These are phyloP conservation scores for Microcebus murinus DNA, from an alignment of 2,113 vertebrate species.

Conservation along the genomic window DNA sequence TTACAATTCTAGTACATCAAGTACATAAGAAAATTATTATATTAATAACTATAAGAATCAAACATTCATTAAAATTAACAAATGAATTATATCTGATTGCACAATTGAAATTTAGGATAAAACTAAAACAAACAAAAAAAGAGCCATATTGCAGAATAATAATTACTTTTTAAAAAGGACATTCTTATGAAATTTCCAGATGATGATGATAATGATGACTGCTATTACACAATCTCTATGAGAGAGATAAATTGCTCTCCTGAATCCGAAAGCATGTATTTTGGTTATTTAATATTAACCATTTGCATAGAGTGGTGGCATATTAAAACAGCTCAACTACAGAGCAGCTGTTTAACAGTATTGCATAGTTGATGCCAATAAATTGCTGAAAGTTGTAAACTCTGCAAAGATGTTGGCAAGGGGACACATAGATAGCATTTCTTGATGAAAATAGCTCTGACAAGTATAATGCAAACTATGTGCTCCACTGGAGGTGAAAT, in stretches of 20 bases:
- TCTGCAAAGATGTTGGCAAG: slow-evolving; percentile 91
- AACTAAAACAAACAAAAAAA: slow-evolving; percentile 38
- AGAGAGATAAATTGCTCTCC: slow-evolving; percentile 75
- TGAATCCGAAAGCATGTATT: slow-evolving; percentile 50
- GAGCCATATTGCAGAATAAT: not conserved
- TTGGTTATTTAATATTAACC: slow-evolving; percentile 91
- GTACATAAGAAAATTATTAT: not conserved
- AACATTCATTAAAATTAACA: slow-evolving; percentile 32
- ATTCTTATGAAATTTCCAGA: slow-evolving; percentile 59
- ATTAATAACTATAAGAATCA: not conserved
- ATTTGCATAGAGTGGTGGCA: slow-evolving; percentile 93
- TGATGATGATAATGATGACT: not conserved
- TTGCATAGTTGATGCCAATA: slow-evolving; percentile 92
- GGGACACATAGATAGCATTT: slow-evolving; percentile 92
- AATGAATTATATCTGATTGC: not conserved
- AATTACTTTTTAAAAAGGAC: slow-evolving; percentile 12
- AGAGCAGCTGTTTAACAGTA: slow-evolving; percentile 93
- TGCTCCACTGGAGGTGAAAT: slow-evolving; percentile 63
- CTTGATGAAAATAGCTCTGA: slow-evolving; percentile 94
- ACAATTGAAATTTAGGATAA: not conserved
- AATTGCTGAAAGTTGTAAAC: slow-evolving; percentile 92
- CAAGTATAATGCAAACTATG: slow-evolving; percentile 84
- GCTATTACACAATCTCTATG: not conserved
- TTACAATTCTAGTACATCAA: not conserved
- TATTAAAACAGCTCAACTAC: slow-evolving; percentile 91